phyloP scores from a whole-genome alignment of 2,113 vertebrate species.

The Peromyscus polionotus region DNA sequence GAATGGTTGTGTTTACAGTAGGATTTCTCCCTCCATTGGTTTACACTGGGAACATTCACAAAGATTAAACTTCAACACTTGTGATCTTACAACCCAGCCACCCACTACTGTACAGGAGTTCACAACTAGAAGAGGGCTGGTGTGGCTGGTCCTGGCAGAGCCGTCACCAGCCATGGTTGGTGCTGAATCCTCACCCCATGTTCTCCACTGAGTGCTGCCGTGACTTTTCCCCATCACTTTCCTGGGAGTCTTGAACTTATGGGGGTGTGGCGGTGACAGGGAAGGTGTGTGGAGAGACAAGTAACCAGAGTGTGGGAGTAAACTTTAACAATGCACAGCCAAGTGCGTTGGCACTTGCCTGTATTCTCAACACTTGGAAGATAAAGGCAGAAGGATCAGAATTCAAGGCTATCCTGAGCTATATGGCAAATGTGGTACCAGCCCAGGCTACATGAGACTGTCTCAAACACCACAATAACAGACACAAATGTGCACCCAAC shows the following conservation, averaged over 20 bases:
- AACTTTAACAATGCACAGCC: neutral
- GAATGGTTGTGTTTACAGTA: neutral
- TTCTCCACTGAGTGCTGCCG: neutral
- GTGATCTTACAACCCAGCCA: too few species aligned
- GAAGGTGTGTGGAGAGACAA: neutral
- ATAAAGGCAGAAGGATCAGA: neutral
- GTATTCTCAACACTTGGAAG: neutral
- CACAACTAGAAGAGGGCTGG: too few species aligned
- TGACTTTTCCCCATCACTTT: neutral
- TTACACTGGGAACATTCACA: neutral
- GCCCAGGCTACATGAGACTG: neutral
- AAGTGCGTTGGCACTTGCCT: neutral
- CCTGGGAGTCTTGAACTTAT: neutral
- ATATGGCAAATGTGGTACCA: too few species aligned
- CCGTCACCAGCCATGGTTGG: too few species aligned
- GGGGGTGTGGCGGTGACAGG: neutral
- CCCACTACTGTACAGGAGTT: too few species aligned
- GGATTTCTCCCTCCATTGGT: neutral
- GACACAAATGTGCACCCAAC: neutral
- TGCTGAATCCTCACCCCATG: too few species aligned
- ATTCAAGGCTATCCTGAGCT: neutral
- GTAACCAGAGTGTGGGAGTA: neutral
- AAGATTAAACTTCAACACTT: too few species aligned
- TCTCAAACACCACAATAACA: neutral
- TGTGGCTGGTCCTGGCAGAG: too few species aligned